Conservation (phyloP, 2,797 vertebrate genomes). For the Enteromius thamalakanensis region DNA sequence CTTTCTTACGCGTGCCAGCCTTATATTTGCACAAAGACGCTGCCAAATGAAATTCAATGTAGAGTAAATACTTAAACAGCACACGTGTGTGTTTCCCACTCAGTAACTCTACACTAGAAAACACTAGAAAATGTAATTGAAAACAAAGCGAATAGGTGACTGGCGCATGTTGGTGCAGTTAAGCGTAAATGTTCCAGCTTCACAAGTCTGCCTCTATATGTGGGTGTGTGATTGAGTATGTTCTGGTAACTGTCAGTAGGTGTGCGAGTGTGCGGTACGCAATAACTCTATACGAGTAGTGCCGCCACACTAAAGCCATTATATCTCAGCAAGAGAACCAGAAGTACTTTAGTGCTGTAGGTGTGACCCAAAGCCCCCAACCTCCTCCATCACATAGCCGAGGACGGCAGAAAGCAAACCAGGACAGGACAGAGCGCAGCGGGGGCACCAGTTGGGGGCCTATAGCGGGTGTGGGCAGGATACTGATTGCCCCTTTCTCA, state of each 20-base stretch:
- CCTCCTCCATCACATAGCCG: constrained; percentile 57
- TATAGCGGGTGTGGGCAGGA: constrained; percentile 31
- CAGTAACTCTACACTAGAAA: constrained; percentile 1
- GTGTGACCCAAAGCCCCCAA: constrained; percentile 57
- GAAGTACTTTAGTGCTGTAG: constrained; percentile 56
- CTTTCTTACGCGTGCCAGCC: background rate
- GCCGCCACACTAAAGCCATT: constrained; percentile 51
- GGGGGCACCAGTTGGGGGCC: background rate
- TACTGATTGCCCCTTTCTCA: constrained; percentile 52
- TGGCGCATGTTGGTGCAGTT: constrained; percentile 26
- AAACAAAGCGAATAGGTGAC: constrained; percentile 23
- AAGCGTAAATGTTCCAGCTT: constrained; percentile 50
- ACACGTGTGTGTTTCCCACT: constrained; percentile 28
- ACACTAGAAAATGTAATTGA: constrained; percentile 12
- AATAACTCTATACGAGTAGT: constrained; percentile 39
- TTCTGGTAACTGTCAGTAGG: constrained; percentile 34
- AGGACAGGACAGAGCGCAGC: constrained; percentile 32
- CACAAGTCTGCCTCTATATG: background rate
- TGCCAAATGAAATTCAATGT: constrained; percentile 15
- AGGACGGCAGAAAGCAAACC: constrained; percentile 39
- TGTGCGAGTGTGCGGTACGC: constrained; percentile 21
- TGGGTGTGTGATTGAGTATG: constrained; percentile 22
- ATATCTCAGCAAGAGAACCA: constrained; percentile 45
- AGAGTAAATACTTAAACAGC: constrained; percentile 27
- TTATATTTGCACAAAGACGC: constrained; percentile 26